Base-by-base conservation (phyloP, 2,797 vertebrate species). In the Percopsis omiscomaycus region DNA sequence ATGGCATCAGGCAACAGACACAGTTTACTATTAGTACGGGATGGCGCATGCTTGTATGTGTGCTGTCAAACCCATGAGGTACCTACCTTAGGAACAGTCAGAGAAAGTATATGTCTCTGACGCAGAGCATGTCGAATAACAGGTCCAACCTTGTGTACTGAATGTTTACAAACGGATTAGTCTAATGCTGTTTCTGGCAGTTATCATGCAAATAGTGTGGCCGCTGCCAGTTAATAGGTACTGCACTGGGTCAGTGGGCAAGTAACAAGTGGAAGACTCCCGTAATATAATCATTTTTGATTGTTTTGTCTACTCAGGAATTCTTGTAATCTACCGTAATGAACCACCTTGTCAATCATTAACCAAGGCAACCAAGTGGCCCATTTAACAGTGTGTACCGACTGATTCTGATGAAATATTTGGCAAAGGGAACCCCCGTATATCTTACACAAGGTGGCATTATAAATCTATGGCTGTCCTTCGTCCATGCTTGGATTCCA, bases 141-240 rank as follows among this genome's bases (percentile, higher is more conserved):
- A 42, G 3, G 49, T 64, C 47, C 29, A 55, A 15, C n/a, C 8
- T 44, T 3, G 63, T 50, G 45, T 28, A 15, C 32, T 16, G 15
- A 46, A 47, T 59, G 47, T 69, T 72, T 66, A 68, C 29, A 55
- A 6, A 15, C 30, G 55, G 27, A 53, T 45, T 49, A 27, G 30
- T 60, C 0, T 28, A 3, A 12, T 53, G 54, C 6, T 57, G 0
- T 62, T 58, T 55, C 37, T 60, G 58, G 65, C 53, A 52, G 65
- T 65, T 55, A 27, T 28, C 45, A 71, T 73, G 55, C 47, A 67
- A 74, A 81, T 49, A 57, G 5, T 13, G 3, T 14, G 28, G 49
- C 22, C 1, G 4, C 55, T 67, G 6, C 45, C 16, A 10, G 44
- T 61, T 11, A 58, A 27, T 2, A 28, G 52, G 32, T 62, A 13